These are phyloP conservation scores for Pissodes strobi DNA, from an alignment of 1,140 invertebrate genomes.

Conservation along the genomic window DNA sequence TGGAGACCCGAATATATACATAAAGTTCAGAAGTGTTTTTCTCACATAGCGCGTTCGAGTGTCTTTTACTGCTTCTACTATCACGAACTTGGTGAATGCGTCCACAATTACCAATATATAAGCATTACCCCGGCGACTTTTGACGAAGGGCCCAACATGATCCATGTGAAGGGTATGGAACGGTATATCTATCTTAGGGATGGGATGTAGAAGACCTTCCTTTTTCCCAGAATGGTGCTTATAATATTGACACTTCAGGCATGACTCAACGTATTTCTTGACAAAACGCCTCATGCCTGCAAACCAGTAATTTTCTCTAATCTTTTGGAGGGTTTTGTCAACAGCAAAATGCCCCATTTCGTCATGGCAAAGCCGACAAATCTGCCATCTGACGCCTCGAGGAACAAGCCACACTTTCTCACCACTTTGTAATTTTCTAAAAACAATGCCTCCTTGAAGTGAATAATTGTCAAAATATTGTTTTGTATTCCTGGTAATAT, in stretches of 20 bases:
- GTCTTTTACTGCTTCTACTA: background rate
- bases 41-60: background rate
- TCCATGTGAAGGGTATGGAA: conserved; percentile 38
- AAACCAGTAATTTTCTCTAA: conserved; percentile 20
- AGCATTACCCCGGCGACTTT: background rate
- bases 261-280: background rate
- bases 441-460: no score
- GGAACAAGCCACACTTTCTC: no score
- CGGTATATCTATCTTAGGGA: conserved; percentile 31
- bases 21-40: no score
- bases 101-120: background rate
- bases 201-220: background rate
- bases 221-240: background rate
- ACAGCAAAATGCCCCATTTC: conserved; percentile 33
- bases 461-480: no score
- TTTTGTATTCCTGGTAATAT: no score
- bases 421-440: no score
- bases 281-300: background rate
- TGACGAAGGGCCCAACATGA: conserved; percentile 22
- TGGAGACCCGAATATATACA: conserved; percentile 41
- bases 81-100: background rate
- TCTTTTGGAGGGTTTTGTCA: conserved; percentile 33
- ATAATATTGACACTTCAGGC: background rate
- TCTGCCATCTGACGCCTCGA: background rate
- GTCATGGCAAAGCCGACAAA: background rate